A percentile compares a stretch with the other conserved stretches of the same genome.
Conservation (phyloP, 2,797 vertebrate genomes). For the Karalla daura region DNA sequence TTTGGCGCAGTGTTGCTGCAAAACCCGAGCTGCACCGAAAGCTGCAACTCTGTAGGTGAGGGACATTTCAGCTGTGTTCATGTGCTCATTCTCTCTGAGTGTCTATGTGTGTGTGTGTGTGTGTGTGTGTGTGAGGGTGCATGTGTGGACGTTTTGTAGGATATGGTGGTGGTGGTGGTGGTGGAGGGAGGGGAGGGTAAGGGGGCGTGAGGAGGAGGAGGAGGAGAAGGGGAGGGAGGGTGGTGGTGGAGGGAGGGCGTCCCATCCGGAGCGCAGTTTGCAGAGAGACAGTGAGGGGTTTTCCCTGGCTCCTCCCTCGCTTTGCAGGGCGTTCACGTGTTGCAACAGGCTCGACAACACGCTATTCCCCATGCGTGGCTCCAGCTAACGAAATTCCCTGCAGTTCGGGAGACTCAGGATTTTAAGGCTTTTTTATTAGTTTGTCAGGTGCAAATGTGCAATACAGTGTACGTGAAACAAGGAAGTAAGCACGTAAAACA, state of each 20-base stretch:
- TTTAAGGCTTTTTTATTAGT: too few relatives aligned
- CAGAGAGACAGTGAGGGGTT: conserved; percentile 91
- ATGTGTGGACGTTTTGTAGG: conserved; percentile 36
- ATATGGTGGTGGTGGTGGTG: too few relatives aligned
- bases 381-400: conserved; percentile 53
- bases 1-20: conserved; percentile 63
- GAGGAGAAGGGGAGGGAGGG: too few relatives aligned
- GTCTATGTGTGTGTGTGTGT: not conserved
- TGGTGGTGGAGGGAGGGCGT: conserved; percentile 73
- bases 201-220: too few relatives aligned
- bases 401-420: too few relatives aligned
- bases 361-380: conserved; percentile 68
- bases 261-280: conserved; percentile 78
- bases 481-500: too few relatives aligned
- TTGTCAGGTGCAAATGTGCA: too few relatives aligned
- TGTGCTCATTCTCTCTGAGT: not conserved
- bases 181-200: too few relatives aligned
- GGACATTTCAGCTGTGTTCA: not conserved
- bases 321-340: conserved; percentile 82
- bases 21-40: conserved; percentile 35
- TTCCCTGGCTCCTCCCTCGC: conserved; percentile 94
- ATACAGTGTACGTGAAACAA: too few relatives aligned
- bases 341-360: conserved; percentile 72
- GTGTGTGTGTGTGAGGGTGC: conserved; percentile 19
- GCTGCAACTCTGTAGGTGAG: conserved; percentile 55